Conservation (phyloP, 2,888 invertebrate genomes). For the Nineta flava region DNA sequence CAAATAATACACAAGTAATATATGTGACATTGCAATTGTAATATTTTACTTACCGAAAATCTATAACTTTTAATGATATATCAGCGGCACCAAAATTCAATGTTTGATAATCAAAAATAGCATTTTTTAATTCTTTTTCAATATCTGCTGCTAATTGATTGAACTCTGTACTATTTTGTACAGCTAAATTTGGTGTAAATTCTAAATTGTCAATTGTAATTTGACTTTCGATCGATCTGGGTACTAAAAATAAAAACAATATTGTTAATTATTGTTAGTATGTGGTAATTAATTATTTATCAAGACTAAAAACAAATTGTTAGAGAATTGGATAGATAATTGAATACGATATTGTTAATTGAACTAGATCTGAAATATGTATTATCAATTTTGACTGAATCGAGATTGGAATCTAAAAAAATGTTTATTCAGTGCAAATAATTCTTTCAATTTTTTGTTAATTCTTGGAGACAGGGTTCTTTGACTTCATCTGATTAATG, state of each 20-base stretch:
- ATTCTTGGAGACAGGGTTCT: too few species aligned
- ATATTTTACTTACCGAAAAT: constrained; percentile 49
- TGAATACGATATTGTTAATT: too few species aligned
- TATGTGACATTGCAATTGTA: not conserved
- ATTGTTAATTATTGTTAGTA: not conserved
- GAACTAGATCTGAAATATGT: too few species aligned
- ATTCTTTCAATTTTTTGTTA: too few species aligned
- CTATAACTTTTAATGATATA: constrained; percentile 40
- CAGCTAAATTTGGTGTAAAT: constrained; percentile 38
- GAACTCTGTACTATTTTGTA: constrained; percentile 45
- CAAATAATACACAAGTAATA: too few species aligned
- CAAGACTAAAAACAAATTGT: too few species aligned
- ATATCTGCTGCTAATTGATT: constrained; percentile 40
- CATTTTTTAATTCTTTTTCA: constrained; percentile 40
- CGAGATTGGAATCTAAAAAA: too few species aligned
- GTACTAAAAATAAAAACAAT: constrained; percentile 32
- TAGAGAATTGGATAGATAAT: too few species aligned
- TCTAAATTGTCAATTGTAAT: constrained; percentile 48
- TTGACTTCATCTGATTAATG: too few species aligned
- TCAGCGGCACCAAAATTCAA: constrained; percentile 36
- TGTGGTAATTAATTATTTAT: constrained; percentile 6
- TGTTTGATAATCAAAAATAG: constrained; percentile 34
- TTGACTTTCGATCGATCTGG: constrained; percentile 50
- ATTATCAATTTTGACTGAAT: too few species aligned
- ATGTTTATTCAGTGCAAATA: too few species aligned